A percentile compares a stretch with the other conserved stretches of the same genome.
phyloP scores from a whole-genome alignment of 2,797 vertebrate genomes.

The Leucoraja ocellata region DNA sequence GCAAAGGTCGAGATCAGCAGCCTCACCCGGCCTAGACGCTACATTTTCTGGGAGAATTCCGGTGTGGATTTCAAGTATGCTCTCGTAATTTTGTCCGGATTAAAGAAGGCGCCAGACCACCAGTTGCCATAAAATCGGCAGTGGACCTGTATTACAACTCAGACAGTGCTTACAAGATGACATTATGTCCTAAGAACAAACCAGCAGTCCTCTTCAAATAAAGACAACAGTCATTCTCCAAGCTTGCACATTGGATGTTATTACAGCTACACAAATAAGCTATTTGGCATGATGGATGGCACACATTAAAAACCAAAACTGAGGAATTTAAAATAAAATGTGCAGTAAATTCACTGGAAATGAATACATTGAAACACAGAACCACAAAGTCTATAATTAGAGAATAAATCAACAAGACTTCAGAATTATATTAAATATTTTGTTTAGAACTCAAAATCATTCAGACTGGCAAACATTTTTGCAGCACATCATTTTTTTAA shows the following conservation, averaged over 20 bases:
- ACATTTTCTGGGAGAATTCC: too few species aligned
- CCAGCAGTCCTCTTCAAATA: conserved; percentile 37
- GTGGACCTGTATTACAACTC: neutral
- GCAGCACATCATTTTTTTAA: conserved; percentile 18
- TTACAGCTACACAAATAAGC: conserved; percentile 36
- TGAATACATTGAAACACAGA: conserved; percentile 22
- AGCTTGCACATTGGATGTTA: conserved; percentile 18
- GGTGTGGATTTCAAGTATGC: too few species aligned
- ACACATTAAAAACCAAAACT: conserved; percentile 33
- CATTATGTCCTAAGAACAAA: neutral
- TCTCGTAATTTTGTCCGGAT: too few species aligned
- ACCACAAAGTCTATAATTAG: conserved; percentile 25
- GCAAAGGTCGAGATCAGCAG: too few species aligned
- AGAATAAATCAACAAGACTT: conserved; percentile 26
- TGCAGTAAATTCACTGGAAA: conserved; percentile 3
- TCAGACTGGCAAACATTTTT: conserved; percentile 16
- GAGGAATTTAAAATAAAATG: conserved; percentile 33
- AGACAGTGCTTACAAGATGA: conserved; percentile 28
- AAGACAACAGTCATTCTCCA: conserved; percentile 34
- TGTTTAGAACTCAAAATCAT: conserved; percentile 2
- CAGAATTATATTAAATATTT: conserved; percentile 18
- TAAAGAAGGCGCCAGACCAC: too few species aligned
- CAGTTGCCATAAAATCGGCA: too few species aligned
- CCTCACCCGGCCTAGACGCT: too few species aligned
- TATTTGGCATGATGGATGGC: conserved; percentile 24